A percentile compares a stretch with the other conserved stretches of the same genome.
Conservation (phyloP, 2,888 invertebrate genomes). For the Minunthozetes semirufus region DNA sequence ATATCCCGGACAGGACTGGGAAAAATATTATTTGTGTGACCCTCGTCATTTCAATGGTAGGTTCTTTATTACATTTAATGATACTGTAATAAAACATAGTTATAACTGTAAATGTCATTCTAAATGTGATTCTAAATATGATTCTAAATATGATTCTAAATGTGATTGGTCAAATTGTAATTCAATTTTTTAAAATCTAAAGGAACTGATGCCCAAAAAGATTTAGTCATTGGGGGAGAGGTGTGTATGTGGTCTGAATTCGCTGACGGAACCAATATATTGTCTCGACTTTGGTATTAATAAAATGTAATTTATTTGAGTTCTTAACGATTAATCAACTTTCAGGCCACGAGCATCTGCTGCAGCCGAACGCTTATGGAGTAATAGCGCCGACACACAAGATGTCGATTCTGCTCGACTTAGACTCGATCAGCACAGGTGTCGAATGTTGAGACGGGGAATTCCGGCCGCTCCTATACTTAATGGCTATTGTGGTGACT, state of each 20-base stretch:
- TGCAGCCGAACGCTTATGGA: slow-evolving; percentile 79
- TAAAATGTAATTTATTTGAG: background rate
- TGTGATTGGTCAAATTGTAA: too few species aligned
- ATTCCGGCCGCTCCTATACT: slow-evolving; percentile 47
- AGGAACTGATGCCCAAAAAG: slow-evolving; percentile 42
- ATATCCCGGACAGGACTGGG: slow-evolving; percentile 62
- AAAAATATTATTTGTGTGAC: slow-evolving; percentile 53
- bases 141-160: too few species aligned
- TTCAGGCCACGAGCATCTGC: slow-evolving; percentile 67
- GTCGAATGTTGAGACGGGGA: slow-evolving; percentile 57
- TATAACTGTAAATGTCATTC: too few species aligned
- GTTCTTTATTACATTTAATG: too few species aligned
- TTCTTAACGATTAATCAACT: background rate
- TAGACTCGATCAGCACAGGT: slow-evolving; percentile 53
- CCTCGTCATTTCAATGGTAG: slow-evolving; percentile 42
- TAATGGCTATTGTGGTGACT: slow-evolving; percentile 46
- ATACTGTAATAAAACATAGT: background rate
- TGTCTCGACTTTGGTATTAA: slow-evolving; percentile 58
- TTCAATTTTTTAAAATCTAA: background rate
- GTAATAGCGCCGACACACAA: slow-evolving; percentile 46
- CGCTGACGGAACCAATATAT: slow-evolving; percentile 61
- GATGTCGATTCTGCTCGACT: slow-evolving; percentile 51
- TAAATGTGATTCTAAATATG: too few species aligned
- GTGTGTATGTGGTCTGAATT: slow-evolving; percentile 88
- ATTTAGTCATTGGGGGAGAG: slow-evolving; percentile 66